Percentiles rank a stretch among this genome's conserved stretches.
These are phyloP conservation scores for Phoenicopterus ruber DNA, from an alignment of 2,113 vertebrate genomes.

Conservation along the genomic window DNA sequence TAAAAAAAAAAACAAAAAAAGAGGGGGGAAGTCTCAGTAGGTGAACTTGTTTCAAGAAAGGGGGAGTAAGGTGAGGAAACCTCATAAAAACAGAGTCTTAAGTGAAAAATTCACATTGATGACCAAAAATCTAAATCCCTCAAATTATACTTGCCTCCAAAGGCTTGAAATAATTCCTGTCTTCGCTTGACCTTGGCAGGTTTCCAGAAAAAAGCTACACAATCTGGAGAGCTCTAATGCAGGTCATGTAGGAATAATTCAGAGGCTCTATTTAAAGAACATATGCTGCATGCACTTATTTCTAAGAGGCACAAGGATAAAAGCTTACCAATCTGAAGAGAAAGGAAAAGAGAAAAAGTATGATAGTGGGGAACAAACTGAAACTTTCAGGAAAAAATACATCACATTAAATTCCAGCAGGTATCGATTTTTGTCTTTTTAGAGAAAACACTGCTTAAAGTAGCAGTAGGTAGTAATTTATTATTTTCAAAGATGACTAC, in stretches of 20 bases:
- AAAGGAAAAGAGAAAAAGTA: not conserved
- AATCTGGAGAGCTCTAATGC: not conserved
- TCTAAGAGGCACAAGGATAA: not conserved
- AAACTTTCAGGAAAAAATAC: not conserved
- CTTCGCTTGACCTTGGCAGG: not conserved
- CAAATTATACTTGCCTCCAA: not conserved
- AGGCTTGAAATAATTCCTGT: not conserved
- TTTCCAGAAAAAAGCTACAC: not conserved
- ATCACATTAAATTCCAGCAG: not conserved
- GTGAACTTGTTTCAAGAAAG: not conserved
- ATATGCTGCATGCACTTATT: not conserved
- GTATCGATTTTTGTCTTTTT: not conserved
- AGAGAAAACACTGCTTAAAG: not conserved
- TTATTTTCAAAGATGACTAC: not conserved
- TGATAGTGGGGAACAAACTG: not conserved
- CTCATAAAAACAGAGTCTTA: not conserved
- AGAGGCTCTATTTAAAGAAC: constrained; percentile 3
- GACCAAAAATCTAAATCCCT: not conserved
- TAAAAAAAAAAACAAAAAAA: not conserved
- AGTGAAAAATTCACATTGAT: not conserved
- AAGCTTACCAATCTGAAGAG: not conserved
- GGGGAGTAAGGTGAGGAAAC: not conserved
- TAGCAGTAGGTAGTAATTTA: not conserved
- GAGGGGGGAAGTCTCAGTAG: not conserved
- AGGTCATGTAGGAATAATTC: not conserved